These are phyloP conservation scores for Yoshiicerus persimilis DNA, from an alignment of 1,140 invertebrate species.

Conservation along the genomic window DNA sequence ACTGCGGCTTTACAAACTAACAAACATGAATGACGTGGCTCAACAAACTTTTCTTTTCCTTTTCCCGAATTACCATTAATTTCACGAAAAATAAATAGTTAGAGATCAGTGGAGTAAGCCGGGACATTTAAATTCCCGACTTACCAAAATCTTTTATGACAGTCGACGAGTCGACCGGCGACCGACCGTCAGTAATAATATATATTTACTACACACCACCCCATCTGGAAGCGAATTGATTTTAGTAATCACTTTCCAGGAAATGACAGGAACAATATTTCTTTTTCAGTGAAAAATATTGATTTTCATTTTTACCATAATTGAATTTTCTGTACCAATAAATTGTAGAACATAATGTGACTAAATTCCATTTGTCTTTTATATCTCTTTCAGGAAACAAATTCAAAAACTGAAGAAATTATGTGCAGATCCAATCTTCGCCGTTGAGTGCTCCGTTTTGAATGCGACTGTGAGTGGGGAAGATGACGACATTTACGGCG, in stretches of 20 bases:
- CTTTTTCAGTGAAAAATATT: not conserved
- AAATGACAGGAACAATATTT: not conserved
- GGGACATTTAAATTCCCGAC: not conserved
- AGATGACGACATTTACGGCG: conserved; percentile 9
- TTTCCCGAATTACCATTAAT: not conserved
- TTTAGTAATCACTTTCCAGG: too few species aligned
- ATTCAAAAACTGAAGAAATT: conserved; percentile 31
- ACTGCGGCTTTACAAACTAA: not conserved
- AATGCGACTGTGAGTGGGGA: conserved; percentile 26
- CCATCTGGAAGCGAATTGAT: too few species aligned
- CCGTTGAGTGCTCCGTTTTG: conserved; percentile 41
- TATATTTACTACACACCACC: too few species aligned
- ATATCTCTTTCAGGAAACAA: conserved; percentile 23
- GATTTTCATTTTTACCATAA: too few species aligned
- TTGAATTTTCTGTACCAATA: too few species aligned
- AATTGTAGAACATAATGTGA: too few species aligned
- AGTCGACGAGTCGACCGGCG: too few species aligned
- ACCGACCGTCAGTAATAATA: too few species aligned
- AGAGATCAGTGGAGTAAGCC: not conserved
- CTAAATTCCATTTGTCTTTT: too few species aligned
- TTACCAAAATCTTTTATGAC: not conserved
- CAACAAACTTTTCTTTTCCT: not conserved
- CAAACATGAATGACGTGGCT: not conserved
- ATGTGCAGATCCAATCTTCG: conserved; percentile 28
- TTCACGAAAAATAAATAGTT: not conserved